A percentile compares a stretch with the other conserved stretches of the same genome.
phyloP scores from a whole-genome alignment of 2,888 invertebrate genomes.

The Drosophila stalkeri region DNA sequence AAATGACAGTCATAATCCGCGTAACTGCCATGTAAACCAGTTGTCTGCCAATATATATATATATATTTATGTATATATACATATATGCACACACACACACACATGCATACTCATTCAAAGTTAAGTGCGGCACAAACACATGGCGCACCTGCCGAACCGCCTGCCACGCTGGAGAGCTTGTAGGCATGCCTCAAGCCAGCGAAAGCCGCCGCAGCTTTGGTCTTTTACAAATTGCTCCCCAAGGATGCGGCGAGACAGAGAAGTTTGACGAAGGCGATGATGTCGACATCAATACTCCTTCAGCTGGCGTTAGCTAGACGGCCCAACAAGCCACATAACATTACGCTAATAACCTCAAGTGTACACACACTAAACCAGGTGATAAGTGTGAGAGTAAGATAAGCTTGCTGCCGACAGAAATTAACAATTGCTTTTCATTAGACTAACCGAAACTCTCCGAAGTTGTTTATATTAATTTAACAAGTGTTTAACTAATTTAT shows the following conservation, averaged over 20 bases:
- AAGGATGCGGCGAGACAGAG: constrained; percentile 55
- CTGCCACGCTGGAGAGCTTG: background rate
- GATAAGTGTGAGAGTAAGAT: background rate
- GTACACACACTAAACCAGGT: constrained; percentile 9
- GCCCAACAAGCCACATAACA: constrained; percentile 36
- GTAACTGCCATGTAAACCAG: constrained; percentile 58
- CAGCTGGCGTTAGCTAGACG: constrained; percentile 15
- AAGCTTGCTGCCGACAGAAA: background rate
- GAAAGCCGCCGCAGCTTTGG: constrained; percentile 16
- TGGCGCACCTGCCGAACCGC: constrained; percentile 33
- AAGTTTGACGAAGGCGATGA: constrained; percentile 40
- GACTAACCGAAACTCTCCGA: background rate
- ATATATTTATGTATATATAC: background rate
- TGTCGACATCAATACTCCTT: constrained; percentile 42
- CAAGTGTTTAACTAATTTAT: background rate
- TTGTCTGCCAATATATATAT: constrained; percentile 55
- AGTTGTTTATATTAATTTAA: background rate
- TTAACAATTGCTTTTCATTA: background rate
- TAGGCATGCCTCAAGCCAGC: background rate
- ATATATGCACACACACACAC: background rate
- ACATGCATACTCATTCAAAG: constrained; percentile 19
- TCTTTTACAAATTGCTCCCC: constrained; percentile 62
- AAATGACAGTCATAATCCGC: constrained; percentile 60
- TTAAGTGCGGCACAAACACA: constrained; percentile 28
- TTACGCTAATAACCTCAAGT: constrained; percentile 57